phyloP scores from a whole-genome alignment of 2,113 vertebrate species.

The Bufo gargarizans region DNA sequence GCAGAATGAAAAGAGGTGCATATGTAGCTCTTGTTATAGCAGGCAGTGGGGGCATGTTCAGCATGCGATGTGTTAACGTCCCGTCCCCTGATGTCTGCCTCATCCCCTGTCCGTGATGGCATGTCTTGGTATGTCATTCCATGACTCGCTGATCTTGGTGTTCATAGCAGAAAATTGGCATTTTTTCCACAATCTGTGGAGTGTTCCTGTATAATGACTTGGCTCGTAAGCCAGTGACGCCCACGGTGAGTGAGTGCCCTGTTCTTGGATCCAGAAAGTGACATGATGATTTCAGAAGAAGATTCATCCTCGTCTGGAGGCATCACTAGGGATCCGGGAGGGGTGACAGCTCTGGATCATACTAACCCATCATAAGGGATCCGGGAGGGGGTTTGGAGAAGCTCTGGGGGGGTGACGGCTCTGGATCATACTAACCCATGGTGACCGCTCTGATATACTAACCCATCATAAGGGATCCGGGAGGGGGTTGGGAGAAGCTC shows the following conservation, averaged over 20 bases:
- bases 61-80: background rate
- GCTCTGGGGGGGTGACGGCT: no score
- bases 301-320: background rate
- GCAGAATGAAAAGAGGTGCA: no score
- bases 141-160: background rate
- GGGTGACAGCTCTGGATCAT: background rate
- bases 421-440: no score
- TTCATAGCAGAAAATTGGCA: conserved; percentile 3
- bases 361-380: no score
- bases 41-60: background rate
- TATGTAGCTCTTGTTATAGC: no score
- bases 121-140: background rate
- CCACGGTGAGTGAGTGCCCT: background rate
- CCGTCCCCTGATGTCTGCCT: background rate
- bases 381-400: no score
- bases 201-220: conserved; percentile 2
- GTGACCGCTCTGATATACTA: no score
- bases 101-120: background rate
- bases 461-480: no score
- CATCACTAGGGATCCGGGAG: no score
- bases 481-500: no score
- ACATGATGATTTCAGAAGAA: background rate
- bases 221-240: background rate
- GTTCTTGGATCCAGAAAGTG: background rate
- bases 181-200: background rate